Base-by-base conservation (phyloP, 2,888 invertebrate species). In the Prosopocoilus inquinatus region DNA sequence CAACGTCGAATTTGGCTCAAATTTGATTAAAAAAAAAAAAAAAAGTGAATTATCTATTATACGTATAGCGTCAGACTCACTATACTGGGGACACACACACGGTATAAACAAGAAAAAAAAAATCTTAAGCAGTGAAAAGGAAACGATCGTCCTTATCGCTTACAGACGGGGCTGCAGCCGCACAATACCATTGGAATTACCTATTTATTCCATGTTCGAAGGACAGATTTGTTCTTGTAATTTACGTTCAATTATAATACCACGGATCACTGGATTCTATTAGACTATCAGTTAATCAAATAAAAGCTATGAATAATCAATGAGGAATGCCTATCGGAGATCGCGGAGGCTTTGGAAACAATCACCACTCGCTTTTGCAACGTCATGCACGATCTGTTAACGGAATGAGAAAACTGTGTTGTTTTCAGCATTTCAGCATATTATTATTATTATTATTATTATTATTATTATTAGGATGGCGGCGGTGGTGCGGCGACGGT, bases 291-390 rank as follows among this genome's bases (percentile, higher is more conserved):
- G 55, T 62, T 60, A 64, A 63, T 64, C 62, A 59, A 61, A 62
- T 61, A 65, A 64, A 64, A 54, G 60, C 63, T 53, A 65, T 65
- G 65, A 60, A 65, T 65, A 65, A 63, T 64, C 65, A 65, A 65
- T 65, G 64, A 64, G 62, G 54, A 55, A 50, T 53, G 12, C 53
- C 45, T 63, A 63, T 63, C 63, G 49, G 43, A 15, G 59, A 61
- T 63, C 61, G 59, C 61, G 56, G 59, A 54, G 55, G 58, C 61
- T 63, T 59, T 61, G 59, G 61, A 58, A 62, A 62, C 62, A 62
- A 62, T 62, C 55, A 59, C 54, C 53, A 56, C 45, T 41, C 45
- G 39, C 47, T 53, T 57, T 47, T 57, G 60, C 60, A 36, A 43
- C 55, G 60, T 60, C 60, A 62, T 57, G 53, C 36, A 36, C 38